A percentile compares a stretch with the other conserved stretches of the same genome.
phyloP scores from a whole-genome alignment of 2,113 vertebrate species.

The Edolisoma coerulescens region DNA sequence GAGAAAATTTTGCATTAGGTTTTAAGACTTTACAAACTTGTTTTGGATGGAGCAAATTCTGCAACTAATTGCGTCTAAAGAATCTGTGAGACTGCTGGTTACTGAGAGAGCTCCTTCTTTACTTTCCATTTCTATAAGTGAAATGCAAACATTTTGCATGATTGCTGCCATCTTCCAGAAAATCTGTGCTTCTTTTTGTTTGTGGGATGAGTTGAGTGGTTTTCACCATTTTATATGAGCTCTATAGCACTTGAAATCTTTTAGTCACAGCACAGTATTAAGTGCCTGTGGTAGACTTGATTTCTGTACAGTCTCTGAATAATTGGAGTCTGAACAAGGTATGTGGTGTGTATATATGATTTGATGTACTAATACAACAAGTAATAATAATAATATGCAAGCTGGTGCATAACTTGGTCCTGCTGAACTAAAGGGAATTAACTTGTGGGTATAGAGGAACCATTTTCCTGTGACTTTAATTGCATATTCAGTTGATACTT shows the following conservation, averaged over 20 bases:
- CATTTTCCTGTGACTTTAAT: neutral
- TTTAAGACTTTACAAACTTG: neutral
- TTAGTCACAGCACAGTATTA: neutral
- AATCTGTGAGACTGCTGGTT: neutral
- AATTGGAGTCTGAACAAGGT: neutral
- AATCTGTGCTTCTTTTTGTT: neutral
- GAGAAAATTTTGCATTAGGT: neutral
- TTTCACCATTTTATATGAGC: neutral
- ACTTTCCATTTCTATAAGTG: neutral
- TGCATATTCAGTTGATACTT: neutral
- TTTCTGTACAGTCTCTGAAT: neutral
- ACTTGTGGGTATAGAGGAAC: neutral
- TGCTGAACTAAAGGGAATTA: neutral
- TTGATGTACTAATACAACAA: neutral
- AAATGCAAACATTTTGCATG: neutral
- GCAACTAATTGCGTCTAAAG: neutral
- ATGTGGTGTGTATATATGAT: neutral
- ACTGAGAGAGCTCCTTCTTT: neutral
- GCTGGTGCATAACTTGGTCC: neutral
- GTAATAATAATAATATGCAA: neutral
- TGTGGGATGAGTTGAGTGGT: neutral
- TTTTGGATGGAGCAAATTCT: neutral
- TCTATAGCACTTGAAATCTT: neutral
- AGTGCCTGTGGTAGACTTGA: neutral
- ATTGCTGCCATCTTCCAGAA: neutral